These are phyloP conservation scores for Chloropsis hardwickii DNA, from an alignment of 2,113 vertebrate species.

Conservation along the genomic window DNA sequence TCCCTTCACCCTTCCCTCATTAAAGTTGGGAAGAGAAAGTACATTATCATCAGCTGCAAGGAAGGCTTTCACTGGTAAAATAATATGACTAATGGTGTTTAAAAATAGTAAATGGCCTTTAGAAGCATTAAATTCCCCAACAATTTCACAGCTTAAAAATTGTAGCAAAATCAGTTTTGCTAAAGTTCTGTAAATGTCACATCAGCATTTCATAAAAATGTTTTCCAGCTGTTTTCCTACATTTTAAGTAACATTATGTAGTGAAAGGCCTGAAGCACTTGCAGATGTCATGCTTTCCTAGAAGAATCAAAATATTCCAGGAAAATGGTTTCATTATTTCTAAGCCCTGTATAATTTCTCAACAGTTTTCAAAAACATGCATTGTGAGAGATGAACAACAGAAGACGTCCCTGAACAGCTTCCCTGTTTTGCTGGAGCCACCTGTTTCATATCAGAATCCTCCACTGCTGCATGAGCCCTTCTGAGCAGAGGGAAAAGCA, in stretches of 20 bases:
- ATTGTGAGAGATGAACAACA: neutral
- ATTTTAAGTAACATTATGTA: neutral
- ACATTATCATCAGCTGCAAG: neutral
- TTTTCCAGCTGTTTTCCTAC: neutral
- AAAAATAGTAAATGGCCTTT: neutral
- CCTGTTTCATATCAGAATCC: fast-evolving
- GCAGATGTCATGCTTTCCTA: neutral
- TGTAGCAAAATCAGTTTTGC: neutral
- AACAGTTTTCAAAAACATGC: neutral
- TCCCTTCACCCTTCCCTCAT: neutral
- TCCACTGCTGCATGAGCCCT: neutral
- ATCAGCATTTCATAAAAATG: neutral
- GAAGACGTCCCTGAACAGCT: fast-evolving
- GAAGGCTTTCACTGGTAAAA: neutral
- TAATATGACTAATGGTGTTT: neutral
- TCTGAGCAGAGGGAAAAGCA: neutral
- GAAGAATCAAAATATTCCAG: neutral
- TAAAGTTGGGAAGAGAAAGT: neutral
- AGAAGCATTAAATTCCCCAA: neutral
- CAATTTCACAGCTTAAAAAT: neutral
- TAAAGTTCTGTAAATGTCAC: neutral
- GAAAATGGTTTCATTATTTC: neutral
- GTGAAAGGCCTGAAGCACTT: neutral
- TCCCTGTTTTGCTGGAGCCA: neutral
- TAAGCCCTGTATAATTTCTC: neutral